A percentile compares a stretch with the other conserved stretches of the same genome.
Evolutionary conservation across 2,113 vertebrate species (phyloP).

Genomic region (Lepidothrix coronata): DNA sequence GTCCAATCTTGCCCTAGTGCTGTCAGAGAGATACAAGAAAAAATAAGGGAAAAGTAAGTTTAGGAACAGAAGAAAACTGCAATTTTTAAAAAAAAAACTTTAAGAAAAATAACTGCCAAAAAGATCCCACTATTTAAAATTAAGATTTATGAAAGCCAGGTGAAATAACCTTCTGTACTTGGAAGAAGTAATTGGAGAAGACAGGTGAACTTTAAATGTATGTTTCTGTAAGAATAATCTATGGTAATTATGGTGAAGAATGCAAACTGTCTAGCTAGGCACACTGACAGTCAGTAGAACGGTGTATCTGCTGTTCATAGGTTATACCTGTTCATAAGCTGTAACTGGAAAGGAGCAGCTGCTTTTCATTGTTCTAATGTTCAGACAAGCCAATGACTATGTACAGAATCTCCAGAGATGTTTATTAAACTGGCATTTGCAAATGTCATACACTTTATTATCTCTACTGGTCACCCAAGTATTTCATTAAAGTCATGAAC

Average conservation of each 20-base stretch:
- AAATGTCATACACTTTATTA: constrained; percentile 43
- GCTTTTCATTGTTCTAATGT: constrained; percentile 6
- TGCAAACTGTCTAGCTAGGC: neutral
- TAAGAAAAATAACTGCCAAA: neutral
- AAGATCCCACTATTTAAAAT: neutral
- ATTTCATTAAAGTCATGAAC: neutral
- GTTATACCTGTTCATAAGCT: neutral
- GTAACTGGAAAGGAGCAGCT: neutral
- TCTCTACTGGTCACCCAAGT: neutral
- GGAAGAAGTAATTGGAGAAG: neutral
- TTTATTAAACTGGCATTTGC: constrained; percentile 39
- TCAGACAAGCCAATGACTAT: neutral
- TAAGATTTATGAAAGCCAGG: neutral
- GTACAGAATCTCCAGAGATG: neutral
- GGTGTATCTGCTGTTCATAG: neutral
- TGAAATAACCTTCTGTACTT: neutral
- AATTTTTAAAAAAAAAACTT: neutral
- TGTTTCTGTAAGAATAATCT: neutral
- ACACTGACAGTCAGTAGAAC: neutral
- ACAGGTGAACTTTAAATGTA: neutral
- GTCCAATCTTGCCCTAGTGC: neutral
- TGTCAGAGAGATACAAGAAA: neutral
- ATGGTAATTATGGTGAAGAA: neutral
- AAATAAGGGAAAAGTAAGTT: neutral
- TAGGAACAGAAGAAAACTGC: neutral